phyloP scores from a whole-genome alignment of 2,797 vertebrate genomes.

The Falco biarmicus region DNA sequence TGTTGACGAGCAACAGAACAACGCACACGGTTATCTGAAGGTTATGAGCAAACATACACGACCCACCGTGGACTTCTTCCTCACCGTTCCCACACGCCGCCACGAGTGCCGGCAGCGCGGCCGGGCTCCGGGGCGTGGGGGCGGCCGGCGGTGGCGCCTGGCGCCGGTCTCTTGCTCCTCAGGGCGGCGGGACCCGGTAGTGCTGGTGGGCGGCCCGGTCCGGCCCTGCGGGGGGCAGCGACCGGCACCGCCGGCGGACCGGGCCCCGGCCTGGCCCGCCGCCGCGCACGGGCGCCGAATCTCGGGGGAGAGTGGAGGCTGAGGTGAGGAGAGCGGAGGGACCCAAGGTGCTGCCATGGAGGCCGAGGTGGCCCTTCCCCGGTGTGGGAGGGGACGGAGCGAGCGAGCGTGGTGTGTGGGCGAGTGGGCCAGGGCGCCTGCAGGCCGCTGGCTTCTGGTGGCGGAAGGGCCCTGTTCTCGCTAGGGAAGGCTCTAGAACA shows the following conservation, averaged over 20 bases:
- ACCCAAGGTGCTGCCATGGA: background rate
- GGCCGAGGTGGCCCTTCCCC: background rate
- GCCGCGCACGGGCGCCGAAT: background rate
- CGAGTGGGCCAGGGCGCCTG: fast-evolving
- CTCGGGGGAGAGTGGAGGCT: no score
- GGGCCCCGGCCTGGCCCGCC: background rate
- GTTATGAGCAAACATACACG: background rate
- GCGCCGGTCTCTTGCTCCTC: slow-evolving; percentile 32
- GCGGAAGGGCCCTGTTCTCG: background rate
- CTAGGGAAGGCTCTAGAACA: background rate
- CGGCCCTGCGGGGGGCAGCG: background rate
- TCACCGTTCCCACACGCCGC: background rate
- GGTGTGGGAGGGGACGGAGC: background rate
- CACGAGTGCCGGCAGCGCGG: background rate
- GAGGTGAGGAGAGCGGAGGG: background rate
- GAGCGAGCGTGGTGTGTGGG: background rate
- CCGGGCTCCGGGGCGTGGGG: background rate
- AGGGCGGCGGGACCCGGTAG: background rate
- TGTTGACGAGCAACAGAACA: slow-evolving; percentile 55
- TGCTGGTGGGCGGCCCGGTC: background rate
- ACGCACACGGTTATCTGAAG: background rate
- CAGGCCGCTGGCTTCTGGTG: background rate
- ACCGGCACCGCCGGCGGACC: no score
- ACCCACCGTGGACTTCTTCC: background rate
- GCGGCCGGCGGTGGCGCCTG: background rate